These are phyloP conservation scores for Amblyraja radiata DNA, from an alignment of 2,797 vertebrate genomes.

Conservation along the genomic window DNA sequence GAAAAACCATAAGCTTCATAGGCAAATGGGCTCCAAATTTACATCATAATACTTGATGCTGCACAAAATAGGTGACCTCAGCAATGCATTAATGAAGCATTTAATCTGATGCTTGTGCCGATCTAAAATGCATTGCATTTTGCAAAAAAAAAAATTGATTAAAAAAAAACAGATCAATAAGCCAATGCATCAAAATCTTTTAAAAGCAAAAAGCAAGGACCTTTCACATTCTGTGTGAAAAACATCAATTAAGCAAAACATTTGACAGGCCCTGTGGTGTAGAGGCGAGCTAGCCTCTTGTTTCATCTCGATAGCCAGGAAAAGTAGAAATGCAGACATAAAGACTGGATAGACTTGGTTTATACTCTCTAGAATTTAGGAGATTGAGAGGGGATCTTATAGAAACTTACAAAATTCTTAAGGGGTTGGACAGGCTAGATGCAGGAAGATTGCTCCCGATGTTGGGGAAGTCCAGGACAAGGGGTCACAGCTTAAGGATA, in stretches of 20 bases:
- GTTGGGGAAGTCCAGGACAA: too few species aligned
- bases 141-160: neutral
- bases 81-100: conserved; percentile 7
- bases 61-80: neutral
- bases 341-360: too few species aligned
- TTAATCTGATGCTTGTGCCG: neutral
- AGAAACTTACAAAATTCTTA: too few species aligned
- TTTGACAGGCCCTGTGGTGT: neutral
- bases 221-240: neutral
- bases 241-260: neutral
- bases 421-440: too few species aligned
- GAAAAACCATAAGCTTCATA: neutral
- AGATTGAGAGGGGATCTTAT: too few species aligned
- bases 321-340: neutral
- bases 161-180: neutral
- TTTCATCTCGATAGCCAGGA: neutral
- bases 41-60: neutral
- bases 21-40: neutral
- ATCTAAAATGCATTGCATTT: neutral
- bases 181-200: neutral
- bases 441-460: too few species aligned
- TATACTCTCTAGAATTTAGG: too few species aligned
- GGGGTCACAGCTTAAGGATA: too few species aligned
- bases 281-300: neutral
- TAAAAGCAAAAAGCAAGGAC: neutral